These are phyloP conservation scores for Busseola fusca DNA, from an alignment of 2,888 invertebrate species.

Conservation along the genomic window DNA sequence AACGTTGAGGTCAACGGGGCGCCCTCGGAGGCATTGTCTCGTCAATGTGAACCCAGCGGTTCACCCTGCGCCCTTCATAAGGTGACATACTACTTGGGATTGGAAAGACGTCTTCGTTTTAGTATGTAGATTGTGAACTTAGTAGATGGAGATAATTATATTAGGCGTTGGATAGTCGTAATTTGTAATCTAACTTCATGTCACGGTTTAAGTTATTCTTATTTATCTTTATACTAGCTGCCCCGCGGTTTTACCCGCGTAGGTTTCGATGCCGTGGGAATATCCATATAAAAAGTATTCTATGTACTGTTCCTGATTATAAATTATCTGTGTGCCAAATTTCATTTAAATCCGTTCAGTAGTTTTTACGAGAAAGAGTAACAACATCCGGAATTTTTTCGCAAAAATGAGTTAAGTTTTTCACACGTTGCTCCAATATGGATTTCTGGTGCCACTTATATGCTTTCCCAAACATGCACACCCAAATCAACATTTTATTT, in stretches of 20 bases:
- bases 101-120: conserved; percentile 24
- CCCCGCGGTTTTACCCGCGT: too few species aligned
- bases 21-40: conserved; percentile 72
- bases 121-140: conserved; percentile 26
- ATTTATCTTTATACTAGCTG: background rate
- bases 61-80: conserved; percentile 66
- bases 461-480: background rate
- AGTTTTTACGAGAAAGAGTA: too few species aligned
- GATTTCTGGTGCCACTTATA: background rate
- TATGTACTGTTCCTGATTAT: too few species aligned
- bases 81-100: conserved; percentile 62
- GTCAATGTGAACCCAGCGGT: conserved; percentile 67
- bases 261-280: too few species aligned
- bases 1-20: conserved; percentile 66
- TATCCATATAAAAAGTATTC: too few species aligned
- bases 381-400: too few species aligned
- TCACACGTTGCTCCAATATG: background rate
- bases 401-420: background rate
- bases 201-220: background rate
- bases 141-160: conserved; percentile 5
- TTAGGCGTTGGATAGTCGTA: conserved; percentile 1
- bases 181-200: background rate
- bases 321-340: too few species aligned
- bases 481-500: background rate
- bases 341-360: too few species aligned